A percentile compares a stretch with the other conserved stretches of the same genome.
Conservation (phyloP, 2,888 invertebrate genomes). For the Ochropleura plecta region DNA sequence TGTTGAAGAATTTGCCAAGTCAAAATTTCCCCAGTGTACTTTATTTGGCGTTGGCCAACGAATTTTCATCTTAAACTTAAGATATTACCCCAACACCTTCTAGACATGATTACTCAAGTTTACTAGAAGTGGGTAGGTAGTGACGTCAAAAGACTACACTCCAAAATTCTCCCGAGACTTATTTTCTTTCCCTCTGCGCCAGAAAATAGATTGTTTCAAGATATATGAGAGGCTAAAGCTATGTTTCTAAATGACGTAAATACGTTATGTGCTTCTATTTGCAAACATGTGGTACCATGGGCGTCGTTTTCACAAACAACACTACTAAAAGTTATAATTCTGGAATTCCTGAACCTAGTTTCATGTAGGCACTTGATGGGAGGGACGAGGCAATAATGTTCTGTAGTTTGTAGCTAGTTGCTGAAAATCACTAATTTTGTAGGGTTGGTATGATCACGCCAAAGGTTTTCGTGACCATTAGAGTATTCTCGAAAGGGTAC, state of each 20-base stretch:
- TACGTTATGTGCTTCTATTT: slow-evolving; percentile 49
- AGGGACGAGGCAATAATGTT: slow-evolving; percentile 36
- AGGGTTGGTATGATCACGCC: neutral
- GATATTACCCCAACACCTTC: slow-evolving; percentile 46
- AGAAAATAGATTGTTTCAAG: slow-evolving; percentile 44
- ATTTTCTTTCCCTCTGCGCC: slow-evolving; percentile 21
- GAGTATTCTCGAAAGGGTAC: neutral
- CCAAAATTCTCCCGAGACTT: slow-evolving; percentile 30
- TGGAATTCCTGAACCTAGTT: slow-evolving; percentile 52
- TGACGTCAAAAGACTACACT: slow-evolving; percentile 25
- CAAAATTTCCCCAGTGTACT: slow-evolving; percentile 56
- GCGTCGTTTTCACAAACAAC: slow-evolving; percentile 52
- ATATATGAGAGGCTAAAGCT: slow-evolving; percentile 18
- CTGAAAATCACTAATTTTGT: slow-evolving; percentile 11
- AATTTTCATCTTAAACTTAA: slow-evolving; percentile 54
- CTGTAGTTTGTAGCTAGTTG: slow-evolving; percentile 7
- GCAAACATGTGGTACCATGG: slow-evolving; percentile 25
- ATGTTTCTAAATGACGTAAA: slow-evolving; percentile 52
- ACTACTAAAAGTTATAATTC: slow-evolving; percentile 54
- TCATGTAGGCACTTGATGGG: slow-evolving; percentile 36
- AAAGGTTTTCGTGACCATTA: neutral
- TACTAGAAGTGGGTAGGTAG: slow-evolving; percentile 29
- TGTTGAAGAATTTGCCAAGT: slow-evolving; percentile 49
- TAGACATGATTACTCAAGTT: slow-evolving; percentile 44
- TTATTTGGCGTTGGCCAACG: slow-evolving; percentile 41